These are phyloP conservation scores for Calephelis virginiensis DNA, from an alignment of 1,140 invertebrate species.

Conservation along the genomic window DNA sequence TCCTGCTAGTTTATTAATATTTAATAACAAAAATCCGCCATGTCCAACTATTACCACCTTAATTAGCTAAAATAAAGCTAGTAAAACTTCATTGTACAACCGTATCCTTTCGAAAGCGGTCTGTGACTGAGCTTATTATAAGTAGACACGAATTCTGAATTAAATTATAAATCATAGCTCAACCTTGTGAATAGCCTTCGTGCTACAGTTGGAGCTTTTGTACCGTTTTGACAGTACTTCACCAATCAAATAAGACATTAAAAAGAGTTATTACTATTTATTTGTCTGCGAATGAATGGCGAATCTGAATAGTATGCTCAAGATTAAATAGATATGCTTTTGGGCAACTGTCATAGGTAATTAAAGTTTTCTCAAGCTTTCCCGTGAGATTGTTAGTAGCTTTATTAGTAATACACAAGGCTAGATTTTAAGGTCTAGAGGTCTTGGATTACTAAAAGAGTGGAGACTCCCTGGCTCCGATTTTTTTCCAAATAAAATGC, in stretches of 20 bases:
- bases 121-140: conserved; percentile 14
- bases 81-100: conserved; percentile 8
- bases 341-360: too few species aligned
- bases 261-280: conserved; percentile 69
- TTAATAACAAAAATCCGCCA: neutral
- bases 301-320: conserved; percentile 36
- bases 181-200: conserved; percentile 65
- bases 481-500: too few species aligned
- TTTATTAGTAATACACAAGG: too few species aligned
- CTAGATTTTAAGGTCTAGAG: too few species aligned
- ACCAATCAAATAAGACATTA: conserved; percentile 70
- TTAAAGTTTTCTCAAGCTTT: too few species aligned
- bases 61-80: conserved; percentile 9
- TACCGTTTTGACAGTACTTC: conserved; percentile 48
- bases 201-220: conserved; percentile 45
- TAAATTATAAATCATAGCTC: conserved; percentile 65
- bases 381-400: too few species aligned
- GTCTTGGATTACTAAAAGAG: too few species aligned
- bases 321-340: too few species aligned
- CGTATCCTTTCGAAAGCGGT: conserved; percentile 4
- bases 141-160: conserved; percentile 57
- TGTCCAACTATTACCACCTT: neutral
- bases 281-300: conserved; percentile 60
- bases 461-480: too few species aligned
- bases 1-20: neutral